Evolutionary conservation across 2,113 vertebrate genomes (phyloP).

Genomic region (Ptychochromis oligacanthus): DNA sequence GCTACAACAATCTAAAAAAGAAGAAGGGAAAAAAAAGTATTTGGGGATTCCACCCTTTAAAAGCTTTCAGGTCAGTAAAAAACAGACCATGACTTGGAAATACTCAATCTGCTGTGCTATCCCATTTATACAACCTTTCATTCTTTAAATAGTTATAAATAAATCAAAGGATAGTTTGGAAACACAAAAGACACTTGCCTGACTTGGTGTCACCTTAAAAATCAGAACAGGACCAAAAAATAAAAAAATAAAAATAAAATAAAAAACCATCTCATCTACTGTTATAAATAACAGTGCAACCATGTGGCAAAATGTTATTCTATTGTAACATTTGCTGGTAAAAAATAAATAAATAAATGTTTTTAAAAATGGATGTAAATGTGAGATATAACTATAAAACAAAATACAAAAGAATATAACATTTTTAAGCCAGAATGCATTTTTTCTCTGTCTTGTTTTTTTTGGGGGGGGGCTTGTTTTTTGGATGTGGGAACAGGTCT

Average conservation of each 20-base stretch:
- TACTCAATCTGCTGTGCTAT: background rate
- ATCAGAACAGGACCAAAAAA: background rate
- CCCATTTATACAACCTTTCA: background rate
- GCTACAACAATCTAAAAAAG: constrained; percentile 2
- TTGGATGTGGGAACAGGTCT: no score
- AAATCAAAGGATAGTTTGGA: no score
- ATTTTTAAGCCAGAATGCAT: no score
- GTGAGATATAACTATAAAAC: no score
- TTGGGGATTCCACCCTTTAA: background rate
- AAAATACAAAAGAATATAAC: no score
- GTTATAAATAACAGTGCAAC: background rate
- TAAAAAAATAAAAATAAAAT: background rate
- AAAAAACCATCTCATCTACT: background rate
- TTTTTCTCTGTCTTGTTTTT: no score
- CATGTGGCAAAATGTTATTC: background rate
- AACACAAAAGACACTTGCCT: no score
- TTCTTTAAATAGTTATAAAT: background rate
- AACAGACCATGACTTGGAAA: background rate
- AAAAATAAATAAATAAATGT: no score
- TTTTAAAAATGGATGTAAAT: no score
- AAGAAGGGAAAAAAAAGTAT: background rate
- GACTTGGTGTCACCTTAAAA: no score
- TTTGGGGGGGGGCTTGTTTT: no score
- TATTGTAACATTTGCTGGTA: background rate
- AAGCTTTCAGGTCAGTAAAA: background rate